Evolutionary conservation across 2,888 invertebrate genomes (phyloP), one percentile per base, ranked within the genome.

Genomic region (Himalopsyche anomala): DNA sequence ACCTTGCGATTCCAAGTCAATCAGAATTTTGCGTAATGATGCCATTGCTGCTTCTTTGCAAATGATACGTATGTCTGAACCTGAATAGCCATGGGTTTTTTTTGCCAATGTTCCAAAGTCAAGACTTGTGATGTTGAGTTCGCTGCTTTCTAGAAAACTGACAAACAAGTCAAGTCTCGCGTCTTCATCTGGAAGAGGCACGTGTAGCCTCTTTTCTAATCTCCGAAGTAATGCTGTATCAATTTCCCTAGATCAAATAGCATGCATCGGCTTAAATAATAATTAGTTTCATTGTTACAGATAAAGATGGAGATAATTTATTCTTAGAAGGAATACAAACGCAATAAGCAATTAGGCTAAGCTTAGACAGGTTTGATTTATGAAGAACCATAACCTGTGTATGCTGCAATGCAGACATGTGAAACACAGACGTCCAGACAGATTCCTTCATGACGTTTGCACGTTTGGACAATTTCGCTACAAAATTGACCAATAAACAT

Each of bases 31-130:
- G 90, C 98, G 94, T 40, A 98, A 94, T 42, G 95, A 94, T 45
- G 94, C 93, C 97, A 99, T 98, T 85, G 96, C 95, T 0, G 97
- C 96, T 93, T 98, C 98, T 91, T 98, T 98, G 90, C 97, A 97
- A 51, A 97, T 95, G 88, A 96, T 92, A 90, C 96, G 96, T 82
- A 99, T 95, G 90, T 99, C 99, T 15, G 97, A 97, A 0, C 98
- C 98, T 0, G 98, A 97, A 90, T 97, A 98, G 5, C 96, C 95
- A 17, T 95, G 94, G 0, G 97, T 97, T 84, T 92, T 90, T 5
- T 91, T 89, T 0, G 95, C 93, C 89, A 96, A 89, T 54, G 92
- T 90, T 5, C 91, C 89, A 74, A 93, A 93, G 85, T 94, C 92
- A 5, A 91, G 90, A 28, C 92, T 90, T 0, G 91, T 90, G 8